Percentiles rank a stretch among this genome's conserved stretches.
phyloP scores from a whole-genome alignment of 2,797 vertebrate genomes.

The Cynodonichthys magdalenae region DNA sequence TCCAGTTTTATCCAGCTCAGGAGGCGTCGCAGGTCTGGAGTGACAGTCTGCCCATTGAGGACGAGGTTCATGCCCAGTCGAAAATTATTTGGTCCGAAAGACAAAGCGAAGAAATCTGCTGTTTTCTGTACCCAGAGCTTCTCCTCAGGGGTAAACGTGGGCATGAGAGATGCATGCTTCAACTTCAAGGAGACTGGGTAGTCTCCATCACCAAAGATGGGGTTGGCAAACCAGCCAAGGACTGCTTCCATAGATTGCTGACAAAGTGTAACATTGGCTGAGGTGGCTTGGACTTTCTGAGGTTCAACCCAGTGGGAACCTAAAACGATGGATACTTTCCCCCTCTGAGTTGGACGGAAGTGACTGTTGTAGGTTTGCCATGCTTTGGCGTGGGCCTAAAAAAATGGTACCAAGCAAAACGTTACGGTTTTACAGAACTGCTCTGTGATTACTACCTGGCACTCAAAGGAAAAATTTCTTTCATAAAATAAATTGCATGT shows the following conservation, averaged over 20 bases:
- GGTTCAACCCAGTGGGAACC: conserved; percentile 96
- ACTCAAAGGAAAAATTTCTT: not conserved
- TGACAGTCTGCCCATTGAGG: conserved; percentile 84
- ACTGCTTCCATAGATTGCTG: conserved; percentile 89
- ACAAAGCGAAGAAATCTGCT: conserved; percentile 94
- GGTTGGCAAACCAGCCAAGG: conserved; percentile 94
- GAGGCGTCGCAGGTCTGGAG: conserved; percentile 85
- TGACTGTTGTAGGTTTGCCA: conserved; percentile 89
- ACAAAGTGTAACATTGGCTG: conserved; percentile 79
- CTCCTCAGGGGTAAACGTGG: conserved; percentile 85
- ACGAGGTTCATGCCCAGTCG: conserved; percentile 77
- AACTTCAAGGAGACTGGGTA: conserved; percentile 87
- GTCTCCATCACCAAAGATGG: conserved; percentile 90
- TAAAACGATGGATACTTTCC: conserved; percentile 89
- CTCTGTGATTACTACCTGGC: not conserved
- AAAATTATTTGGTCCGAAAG: conserved; percentile 92
- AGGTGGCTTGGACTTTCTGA: conserved; percentile 67
- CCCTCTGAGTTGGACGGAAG: conserved; percentile 87
- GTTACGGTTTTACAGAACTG: not conserved
- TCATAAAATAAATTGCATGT: not conserved
- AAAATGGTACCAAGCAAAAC: conserved; percentile 49
- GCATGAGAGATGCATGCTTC: conserved; percentile 74
- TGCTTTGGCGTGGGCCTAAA: conserved; percentile 91
- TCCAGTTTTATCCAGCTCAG: conserved; percentile 92
- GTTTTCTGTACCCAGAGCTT: conserved; percentile 85